Evolutionary conservation across 2,888 invertebrate species (phyloP).

Genomic region (Spisula solida): DNA sequence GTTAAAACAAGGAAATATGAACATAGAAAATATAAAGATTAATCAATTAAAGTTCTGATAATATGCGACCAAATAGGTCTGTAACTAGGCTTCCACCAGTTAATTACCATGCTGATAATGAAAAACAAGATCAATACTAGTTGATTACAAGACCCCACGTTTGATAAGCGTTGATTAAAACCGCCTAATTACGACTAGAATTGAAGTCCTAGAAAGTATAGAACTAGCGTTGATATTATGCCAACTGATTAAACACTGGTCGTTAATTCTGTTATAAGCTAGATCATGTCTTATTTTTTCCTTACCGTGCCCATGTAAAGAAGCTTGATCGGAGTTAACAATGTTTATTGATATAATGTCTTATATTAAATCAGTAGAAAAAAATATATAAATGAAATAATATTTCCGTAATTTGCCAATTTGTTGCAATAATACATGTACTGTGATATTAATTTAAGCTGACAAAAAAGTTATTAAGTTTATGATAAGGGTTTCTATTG

Average conservation of each 20-base stretch:
- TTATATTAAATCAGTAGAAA: background rate
- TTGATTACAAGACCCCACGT: conserved; percentile 52
- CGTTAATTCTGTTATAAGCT: conserved; percentile 47
- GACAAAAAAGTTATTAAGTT: no score
- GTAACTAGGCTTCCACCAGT: conserved; percentile 60
- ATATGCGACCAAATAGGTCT: conserved; percentile 48
- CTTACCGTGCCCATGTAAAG: background rate
- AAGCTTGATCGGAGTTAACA: background rate
- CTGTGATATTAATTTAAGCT: no score
- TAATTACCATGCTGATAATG: conserved; percentile 62
- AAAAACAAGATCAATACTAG: conserved; percentile 55
- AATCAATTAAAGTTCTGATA: conserved; percentile 66
- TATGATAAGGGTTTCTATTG: no score
- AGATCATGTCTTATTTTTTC: background rate
- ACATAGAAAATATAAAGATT: conserved; percentile 30
- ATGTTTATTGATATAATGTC: background rate
- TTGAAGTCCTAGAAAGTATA: conserved; percentile 61
- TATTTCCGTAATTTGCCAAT: background rate
- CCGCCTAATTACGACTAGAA: conserved; percentile 66
- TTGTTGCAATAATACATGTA: background rate
- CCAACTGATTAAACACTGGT: conserved; percentile 54
- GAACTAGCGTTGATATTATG: background rate
- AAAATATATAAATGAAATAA: background rate
- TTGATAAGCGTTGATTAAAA: conserved; percentile 73
- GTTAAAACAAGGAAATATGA: conserved; percentile 42